Percentiles rank a stretch among this genome's conserved stretches.
These are phyloP conservation scores for Mionectes macconnelli DNA, from an alignment of 2,113 vertebrate species.

Conservation along the genomic window DNA sequence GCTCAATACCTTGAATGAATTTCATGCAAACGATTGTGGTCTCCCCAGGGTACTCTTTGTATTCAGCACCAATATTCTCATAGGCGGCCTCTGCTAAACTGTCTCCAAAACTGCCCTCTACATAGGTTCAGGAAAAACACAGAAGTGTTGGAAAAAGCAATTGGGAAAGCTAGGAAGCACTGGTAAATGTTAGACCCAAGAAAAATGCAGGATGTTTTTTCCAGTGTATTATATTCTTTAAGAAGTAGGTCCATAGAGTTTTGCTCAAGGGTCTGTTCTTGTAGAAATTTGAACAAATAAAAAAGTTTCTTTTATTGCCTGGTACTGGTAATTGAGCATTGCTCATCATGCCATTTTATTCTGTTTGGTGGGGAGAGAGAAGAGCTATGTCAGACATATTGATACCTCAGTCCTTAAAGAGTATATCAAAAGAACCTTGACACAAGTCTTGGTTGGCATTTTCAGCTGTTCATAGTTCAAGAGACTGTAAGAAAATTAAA, in stretches of 20 bases:
- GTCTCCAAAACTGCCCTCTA: not conserved
- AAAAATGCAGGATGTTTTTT: not conserved
- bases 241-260: not conserved
- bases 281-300: not conserved
- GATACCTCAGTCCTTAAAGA: not conserved
- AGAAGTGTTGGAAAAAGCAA: not conserved
- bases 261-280: not conserved
- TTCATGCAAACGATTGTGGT: not conserved
- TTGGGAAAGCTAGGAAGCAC: rapidly evolving
- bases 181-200: not conserved
- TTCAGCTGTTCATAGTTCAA: not conserved
- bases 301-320: not conserved
- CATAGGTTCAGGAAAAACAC: not conserved
- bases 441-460: not conserved
- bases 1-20: not conserved
- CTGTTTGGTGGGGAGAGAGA: not conserved
- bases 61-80: not conserved
- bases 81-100: not conserved
- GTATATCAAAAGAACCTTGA: not conserved
- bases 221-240: not conserved
- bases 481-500: not conserved
- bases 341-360: not conserved
- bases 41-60: not conserved
- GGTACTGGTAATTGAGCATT: not conserved
- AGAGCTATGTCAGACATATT: not conserved